Evolutionary conservation across 1,140 invertebrate species (phyloP).

Genomic region (Caenorhabditis inopinata): DNA sequence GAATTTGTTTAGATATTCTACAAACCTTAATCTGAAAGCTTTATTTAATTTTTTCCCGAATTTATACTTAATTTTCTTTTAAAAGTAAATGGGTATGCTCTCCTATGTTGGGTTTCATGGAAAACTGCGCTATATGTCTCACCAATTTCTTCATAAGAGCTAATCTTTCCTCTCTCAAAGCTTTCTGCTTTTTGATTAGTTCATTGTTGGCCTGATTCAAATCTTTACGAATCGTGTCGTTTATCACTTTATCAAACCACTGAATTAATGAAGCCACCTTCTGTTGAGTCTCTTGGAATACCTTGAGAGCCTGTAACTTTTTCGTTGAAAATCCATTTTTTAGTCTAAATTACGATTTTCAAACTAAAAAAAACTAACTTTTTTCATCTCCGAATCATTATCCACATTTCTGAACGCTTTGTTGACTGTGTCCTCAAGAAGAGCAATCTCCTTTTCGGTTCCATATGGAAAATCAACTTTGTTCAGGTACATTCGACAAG

Average conservation of each 20-base stretch:
- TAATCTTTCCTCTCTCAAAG: slow-evolving; percentile 58
- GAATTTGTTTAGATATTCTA: too few species aligned
- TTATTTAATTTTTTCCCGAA: too few species aligned
- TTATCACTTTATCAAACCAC: slow-evolving; percentile 71
- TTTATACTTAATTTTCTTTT: too few species aligned
- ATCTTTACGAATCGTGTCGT: slow-evolving; percentile 64
- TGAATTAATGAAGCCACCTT: slow-evolving; percentile 70
- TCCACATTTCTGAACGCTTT: slow-evolving; percentile 72
- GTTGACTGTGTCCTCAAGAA: slow-evolving; percentile 69
- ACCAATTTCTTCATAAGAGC: slow-evolving; percentile 60
- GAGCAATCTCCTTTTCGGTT: slow-evolving; percentile 70
- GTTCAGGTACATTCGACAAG: slow-evolving; percentile 71
- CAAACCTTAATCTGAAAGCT: too few species aligned
- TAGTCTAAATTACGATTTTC: too few species aligned
- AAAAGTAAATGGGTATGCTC: too few species aligned
- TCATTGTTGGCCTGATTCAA: slow-evolving; percentile 61
- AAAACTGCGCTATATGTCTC: too few species aligned
- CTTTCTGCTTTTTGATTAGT: slow-evolving; percentile 59
- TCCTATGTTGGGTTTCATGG: too few species aligned
- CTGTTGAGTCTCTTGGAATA: slow-evolving; percentile 68
- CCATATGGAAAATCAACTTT: slow-evolving; percentile 72
- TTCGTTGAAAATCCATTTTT: too few species aligned
- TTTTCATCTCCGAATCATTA: slow-evolving; percentile 38
- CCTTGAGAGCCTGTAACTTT: slow-evolving; percentile 46
- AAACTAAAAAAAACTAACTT: slow-evolving; percentile 1